Percentiles rank a stretch among this genome's conserved stretches.
Evolutionary conservation across 2,797 vertebrate species (phyloP).

Genomic region (Diplodus puntazzo): DNA sequence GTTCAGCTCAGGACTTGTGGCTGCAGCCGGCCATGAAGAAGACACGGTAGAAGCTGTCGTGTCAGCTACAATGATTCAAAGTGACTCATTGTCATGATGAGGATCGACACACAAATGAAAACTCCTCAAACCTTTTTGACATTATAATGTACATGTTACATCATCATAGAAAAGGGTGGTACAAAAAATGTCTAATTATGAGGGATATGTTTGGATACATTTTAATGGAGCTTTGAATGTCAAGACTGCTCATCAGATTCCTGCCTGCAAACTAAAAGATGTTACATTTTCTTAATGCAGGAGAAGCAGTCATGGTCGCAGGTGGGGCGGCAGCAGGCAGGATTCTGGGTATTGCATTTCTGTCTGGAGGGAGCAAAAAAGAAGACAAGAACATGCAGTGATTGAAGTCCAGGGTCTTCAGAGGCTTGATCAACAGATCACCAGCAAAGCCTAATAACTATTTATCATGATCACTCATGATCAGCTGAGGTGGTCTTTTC

Average conservation of each 20-base stretch:
- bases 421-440: no score
- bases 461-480: no score
- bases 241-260: background rate
- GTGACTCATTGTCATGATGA: background rate
- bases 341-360: no score
- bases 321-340: conserved; percentile 31
- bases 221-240: background rate
- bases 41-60: background rate
- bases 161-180: background rate
- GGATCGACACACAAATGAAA: background rate
- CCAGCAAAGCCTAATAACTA: no score
- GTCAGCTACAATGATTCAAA: background rate
- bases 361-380: conserved; percentile 66
- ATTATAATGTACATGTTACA: no score
- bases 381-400: conserved; percentile 63
- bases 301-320: conserved; percentile 20
- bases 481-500: no score
- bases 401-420: conserved; percentile 18
- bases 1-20: no score
- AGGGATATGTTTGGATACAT: no score
- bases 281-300: conserved; percentile 39
- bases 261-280: background rate
- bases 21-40: background rate
- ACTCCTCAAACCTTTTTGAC: no score
- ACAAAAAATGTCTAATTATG: background rate